A percentile compares a stretch with the other conserved stretches of the same genome.
phyloP scores from a whole-genome alignment of 2,797 vertebrate species.

The Sarcoramphus papa region DNA sequence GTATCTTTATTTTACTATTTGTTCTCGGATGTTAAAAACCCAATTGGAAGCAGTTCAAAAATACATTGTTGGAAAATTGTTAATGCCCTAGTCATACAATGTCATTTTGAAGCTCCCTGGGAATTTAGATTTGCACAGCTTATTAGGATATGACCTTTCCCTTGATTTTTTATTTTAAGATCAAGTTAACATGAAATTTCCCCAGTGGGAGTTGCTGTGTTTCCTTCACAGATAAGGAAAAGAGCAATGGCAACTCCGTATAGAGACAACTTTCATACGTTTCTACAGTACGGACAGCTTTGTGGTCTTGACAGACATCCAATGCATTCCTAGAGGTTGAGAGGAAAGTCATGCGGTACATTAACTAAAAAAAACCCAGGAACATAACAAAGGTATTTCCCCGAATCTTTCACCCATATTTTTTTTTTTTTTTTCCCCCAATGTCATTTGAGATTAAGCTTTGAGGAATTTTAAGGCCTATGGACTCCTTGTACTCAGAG shows the following conservation, averaged over 20 bases:
- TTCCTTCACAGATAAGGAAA: slow-evolving; percentile 90
- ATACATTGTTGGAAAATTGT: slow-evolving; percentile 69
- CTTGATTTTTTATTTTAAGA: slow-evolving; percentile 94
- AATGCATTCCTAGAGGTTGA: slow-evolving; percentile 66
- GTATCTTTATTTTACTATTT: slow-evolving; percentile 44
- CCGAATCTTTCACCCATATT: slow-evolving; percentile 24
- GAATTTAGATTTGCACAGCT: slow-evolving; percentile 86
- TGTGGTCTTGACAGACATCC: slow-evolving; percentile 63
- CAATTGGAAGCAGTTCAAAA: slow-evolving; percentile 68
- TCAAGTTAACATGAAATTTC: slow-evolving; percentile 85
- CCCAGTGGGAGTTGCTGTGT: slow-evolving; percentile 84
- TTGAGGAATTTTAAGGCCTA: background rate
- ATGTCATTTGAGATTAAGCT: background rate
- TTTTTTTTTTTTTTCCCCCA: background rate
- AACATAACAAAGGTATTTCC: slow-evolving; percentile 64
- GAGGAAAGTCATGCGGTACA: slow-evolving; percentile 62
- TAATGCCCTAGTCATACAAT: slow-evolving; percentile 66
- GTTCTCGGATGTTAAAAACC: slow-evolving; percentile 33
- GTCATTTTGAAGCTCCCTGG: slow-evolving; percentile 81
- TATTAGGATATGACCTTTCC: slow-evolving; percentile 92
- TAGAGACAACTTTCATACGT: slow-evolving; percentile 52
- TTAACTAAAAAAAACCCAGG: slow-evolving; percentile 49
- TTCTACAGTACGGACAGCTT: slow-evolving; percentile 42
- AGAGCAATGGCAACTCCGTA: slow-evolving; percentile 73
- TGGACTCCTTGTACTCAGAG: background rate